Conservation (phyloP, 1,140 invertebrate species). For the Drosophila gunungcola region DNA sequence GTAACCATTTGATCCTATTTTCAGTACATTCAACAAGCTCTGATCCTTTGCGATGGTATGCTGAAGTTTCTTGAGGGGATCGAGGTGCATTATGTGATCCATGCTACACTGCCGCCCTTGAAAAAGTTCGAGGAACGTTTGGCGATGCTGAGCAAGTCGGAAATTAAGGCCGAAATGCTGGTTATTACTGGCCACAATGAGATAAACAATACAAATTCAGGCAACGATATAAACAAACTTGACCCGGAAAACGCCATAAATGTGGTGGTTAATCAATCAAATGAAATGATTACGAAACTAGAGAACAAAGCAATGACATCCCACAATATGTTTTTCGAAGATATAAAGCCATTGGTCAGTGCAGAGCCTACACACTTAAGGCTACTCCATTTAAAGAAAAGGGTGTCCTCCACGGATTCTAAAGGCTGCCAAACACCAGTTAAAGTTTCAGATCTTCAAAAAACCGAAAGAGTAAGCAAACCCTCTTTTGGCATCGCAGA, state of each 20-base stretch:
- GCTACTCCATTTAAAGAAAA: not conserved
- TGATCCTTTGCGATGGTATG: constrained; percentile 33
- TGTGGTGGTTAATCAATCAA: not conserved
- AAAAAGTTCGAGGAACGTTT: constrained; percentile 1
- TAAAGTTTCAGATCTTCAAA: too few species aligned
- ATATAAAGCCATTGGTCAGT: not conserved
- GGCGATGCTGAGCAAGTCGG: not conserved
- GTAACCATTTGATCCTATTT: not conserved
- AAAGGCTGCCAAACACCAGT: too few species aligned
- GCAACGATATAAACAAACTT: not conserved
- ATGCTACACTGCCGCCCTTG: constrained; percentile 20
- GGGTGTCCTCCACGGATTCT: not conserved
- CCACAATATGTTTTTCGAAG: not conserved
- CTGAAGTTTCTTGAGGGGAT: constrained; percentile 3
- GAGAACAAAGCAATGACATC: too few species aligned
- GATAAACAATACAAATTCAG: too few species aligned
- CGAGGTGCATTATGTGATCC: constrained; percentile 20
- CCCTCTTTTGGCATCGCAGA: too few species aligned
- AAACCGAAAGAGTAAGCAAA: too few species aligned
- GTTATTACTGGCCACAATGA: not conserved
- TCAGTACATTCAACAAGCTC: constrained; percentile 21
- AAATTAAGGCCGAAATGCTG: not conserved
- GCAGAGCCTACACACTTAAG: not conserved
- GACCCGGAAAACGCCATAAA: not conserved
- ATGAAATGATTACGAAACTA: not conserved